Base-by-base conservation (phyloP, 2,797 vertebrate genomes). In the Ispidina picta region DNA sequence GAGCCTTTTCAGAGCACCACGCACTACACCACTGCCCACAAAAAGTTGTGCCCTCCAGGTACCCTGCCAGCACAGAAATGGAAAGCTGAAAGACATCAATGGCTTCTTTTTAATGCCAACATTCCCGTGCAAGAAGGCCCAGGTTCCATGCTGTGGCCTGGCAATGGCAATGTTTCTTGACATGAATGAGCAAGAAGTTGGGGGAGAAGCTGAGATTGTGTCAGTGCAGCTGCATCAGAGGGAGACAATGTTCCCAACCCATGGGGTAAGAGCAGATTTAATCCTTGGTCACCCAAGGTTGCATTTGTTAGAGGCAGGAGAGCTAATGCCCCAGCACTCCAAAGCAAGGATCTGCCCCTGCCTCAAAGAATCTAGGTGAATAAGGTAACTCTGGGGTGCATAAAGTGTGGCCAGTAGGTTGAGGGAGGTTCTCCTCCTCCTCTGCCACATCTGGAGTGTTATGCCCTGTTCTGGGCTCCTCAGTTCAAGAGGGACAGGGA, bases 11-110 rank as follows among this genome's bases (percentile, higher is more conserved):
- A 94, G 75, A 15, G 82, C 33, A 56, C 35, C 81, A n/a, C 80
- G 92, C 73, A 48, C 86, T 85, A 84, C 54, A 77, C 69, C 79
- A 82, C 79, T 81, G 65, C 85, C 73, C 80, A 63, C 70, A 93
- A 63, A 89, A 93, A 78, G 68, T 18, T 89, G 79, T 77, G 58
- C 75, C 92, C 92, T 90, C 37, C 74, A 81, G 49, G 70, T 84
- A 76, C n/a, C 78, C 94, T 65, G 77, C 73, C 41, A 31, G 78
- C 76, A 81, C 37, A 90, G 91, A 96, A 93, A 95, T 66, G 41
- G 92, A 88, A 95, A 94, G 44, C 84, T 90, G 76, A 94, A 81
- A 78, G n/a, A 75, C 56, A 65, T 77, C 93, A 97, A 94, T 75
- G 59, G 68, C 51, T 93, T 80, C 74, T 88, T 95, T 90, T 91